phyloP scores from a whole-genome alignment of 2,888 invertebrate genomes.

The Calephelis perditalis region DNA sequence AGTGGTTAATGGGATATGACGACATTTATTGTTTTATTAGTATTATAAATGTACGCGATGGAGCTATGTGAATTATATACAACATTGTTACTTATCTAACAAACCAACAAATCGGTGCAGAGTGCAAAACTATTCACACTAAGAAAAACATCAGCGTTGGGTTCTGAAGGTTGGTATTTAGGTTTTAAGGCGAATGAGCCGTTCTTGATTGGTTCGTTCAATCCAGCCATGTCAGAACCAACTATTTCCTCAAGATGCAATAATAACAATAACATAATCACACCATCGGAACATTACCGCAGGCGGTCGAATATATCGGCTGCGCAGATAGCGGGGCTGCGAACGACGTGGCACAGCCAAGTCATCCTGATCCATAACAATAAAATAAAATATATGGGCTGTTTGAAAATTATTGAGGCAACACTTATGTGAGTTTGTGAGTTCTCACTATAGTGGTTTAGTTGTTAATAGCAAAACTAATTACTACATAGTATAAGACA shows the following conservation, averaged over 20 bases:
- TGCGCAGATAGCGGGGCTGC: conserved; percentile 62
- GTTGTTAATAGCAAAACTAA: no score
- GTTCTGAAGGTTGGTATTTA: background rate
- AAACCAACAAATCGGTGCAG: conserved; percentile 10
- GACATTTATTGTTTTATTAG: conserved; percentile 16
- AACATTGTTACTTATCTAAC: conserved; percentile 14
- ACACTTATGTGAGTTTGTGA: no score
- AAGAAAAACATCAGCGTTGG: background rate
- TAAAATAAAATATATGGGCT: conserved; percentile 4
- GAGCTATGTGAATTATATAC: conserved; percentile 18
- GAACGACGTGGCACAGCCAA: conserved; percentile 44
- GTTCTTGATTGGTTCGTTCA: background rate
- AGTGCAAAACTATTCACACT: conserved; percentile 10
- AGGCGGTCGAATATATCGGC: conserved; percentile 73
- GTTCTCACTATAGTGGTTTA: no score
- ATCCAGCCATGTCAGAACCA: conserved; percentile 8
- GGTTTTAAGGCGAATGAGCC: background rate
- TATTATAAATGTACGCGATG: conserved; percentile 14
- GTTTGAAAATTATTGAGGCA: background rate
- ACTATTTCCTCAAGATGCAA: conserved; percentile 18
- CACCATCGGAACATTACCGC: conserved; percentile 76
- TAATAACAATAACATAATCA: conserved; percentile 37
- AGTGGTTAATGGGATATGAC: conserved; percentile 20
- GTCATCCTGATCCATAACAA: conserved; percentile 46
- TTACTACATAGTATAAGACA: no score